These are phyloP conservation scores for Potamarius usumacintae DNA, from an alignment of 2,113 vertebrate genomes.

Conservation along the genomic window DNA sequence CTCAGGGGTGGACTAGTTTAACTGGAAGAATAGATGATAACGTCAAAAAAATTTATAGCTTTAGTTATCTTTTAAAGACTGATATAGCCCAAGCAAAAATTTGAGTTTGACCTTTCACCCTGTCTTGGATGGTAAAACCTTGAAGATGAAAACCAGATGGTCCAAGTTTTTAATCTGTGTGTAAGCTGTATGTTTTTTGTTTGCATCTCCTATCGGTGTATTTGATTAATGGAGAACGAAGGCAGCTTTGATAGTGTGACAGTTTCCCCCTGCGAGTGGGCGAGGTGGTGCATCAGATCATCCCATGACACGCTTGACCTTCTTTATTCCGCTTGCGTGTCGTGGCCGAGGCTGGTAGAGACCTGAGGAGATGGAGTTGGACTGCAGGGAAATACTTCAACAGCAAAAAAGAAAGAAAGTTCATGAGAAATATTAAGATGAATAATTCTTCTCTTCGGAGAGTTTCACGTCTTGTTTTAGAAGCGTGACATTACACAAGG, in stretches of 20 bases:
- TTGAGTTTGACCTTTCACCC: too few species aligned
- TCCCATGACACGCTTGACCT: constrained; percentile 71
- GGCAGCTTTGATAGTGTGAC: constrained; percentile 54
- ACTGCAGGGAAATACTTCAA: background rate
- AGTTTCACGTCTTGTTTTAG: background rate
- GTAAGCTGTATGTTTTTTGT: too few species aligned
- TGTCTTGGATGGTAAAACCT: background rate
- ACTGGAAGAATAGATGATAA: background rate
- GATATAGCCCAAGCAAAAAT: background rate
- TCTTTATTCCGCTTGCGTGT: constrained; percentile 58
- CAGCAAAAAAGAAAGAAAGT: background rate
- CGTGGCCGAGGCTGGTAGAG: constrained; percentile 52
- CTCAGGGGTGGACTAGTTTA: background rate
- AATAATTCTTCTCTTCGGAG: background rate
- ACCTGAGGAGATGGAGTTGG: constrained; percentile 3
- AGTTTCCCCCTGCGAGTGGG: background rate
- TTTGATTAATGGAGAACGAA: constrained; percentile 53
- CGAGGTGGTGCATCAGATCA: constrained; percentile 66
- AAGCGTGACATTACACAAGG: background rate
- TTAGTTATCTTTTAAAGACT: background rate
- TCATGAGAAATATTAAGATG: background rate
- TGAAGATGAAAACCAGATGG: background rate
- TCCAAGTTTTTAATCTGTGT: background rate
- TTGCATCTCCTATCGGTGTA: constrained; percentile 49
- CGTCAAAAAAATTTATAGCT: background rate